Evolutionary conservation across 2,113 vertebrate species (phyloP).

Genomic region (Pygoscelis antarcticus): DNA sequence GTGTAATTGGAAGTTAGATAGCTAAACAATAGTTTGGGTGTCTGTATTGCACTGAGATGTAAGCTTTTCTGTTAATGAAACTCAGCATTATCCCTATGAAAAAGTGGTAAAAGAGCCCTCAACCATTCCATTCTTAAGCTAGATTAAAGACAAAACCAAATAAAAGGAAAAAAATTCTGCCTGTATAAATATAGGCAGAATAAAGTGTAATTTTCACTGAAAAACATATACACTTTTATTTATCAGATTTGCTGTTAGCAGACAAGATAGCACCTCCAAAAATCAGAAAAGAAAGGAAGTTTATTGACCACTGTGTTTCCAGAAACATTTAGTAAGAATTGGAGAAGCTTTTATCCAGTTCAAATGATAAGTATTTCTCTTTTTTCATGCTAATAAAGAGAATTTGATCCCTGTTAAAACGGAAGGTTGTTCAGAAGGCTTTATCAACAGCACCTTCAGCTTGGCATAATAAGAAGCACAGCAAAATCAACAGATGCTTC

Average conservation of each 20-base stretch:
- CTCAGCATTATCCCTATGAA: background rate
- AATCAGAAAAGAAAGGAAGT: background rate
- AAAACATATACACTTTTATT: background rate
- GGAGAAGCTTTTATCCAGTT: background rate
- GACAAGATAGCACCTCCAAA: background rate
- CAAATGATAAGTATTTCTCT: background rate
- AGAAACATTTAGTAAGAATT: background rate
- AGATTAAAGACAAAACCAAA: background rate
- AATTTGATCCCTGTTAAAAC: background rate
- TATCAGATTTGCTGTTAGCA: background rate
- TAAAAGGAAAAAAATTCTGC: background rate
- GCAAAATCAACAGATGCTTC: conserved; percentile 43
- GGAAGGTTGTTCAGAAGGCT: background rate
- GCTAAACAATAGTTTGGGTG: conserved; percentile 42
- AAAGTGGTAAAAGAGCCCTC: background rate
- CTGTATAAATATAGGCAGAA: background rate
- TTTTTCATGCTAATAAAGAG: conserved; percentile 29
- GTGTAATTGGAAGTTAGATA: conserved; percentile 19
- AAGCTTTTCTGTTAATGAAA: conserved; percentile 11
- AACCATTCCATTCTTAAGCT: background rate
- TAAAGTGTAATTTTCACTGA: background rate
- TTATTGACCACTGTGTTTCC: background rate
- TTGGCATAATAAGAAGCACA: background rate
- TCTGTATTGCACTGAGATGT: background rate
- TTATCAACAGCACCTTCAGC: conserved; percentile 39